Conservation (phyloP, 1,140 invertebrate species). For the Drosophila lacertosa region DNA sequence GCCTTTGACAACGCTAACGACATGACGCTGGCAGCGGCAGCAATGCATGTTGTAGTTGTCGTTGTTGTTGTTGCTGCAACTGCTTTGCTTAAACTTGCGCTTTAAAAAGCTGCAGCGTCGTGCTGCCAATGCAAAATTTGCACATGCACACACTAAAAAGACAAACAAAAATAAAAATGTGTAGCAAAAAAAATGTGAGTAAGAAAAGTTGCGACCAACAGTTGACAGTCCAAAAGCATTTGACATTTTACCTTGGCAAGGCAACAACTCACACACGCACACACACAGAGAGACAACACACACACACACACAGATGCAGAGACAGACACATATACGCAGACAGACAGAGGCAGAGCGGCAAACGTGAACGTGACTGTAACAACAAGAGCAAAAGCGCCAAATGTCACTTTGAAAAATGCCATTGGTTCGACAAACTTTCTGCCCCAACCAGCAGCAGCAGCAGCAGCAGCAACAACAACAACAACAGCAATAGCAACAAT, state of each 20-base stretch:
- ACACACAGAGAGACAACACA: constrained; percentile 17
- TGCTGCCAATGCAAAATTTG: constrained; percentile 32
- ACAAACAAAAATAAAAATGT: constrained; percentile 14
- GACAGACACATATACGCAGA: constrained; percentile 19
- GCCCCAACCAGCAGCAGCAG: constrained; percentile 41
- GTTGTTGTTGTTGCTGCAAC: constrained; percentile 6
- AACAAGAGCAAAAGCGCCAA: constrained; percentile 77
- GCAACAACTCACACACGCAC: constrained; percentile 43
- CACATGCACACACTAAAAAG: constrained; percentile 18
- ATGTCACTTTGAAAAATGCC: constrained; percentile 84
- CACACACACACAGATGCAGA: constrained; percentile 23
- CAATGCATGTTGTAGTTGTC: constrained; percentile 39
- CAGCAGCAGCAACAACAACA: constrained; percentile 6
- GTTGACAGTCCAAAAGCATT: constrained; percentile 83
- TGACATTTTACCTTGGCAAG: constrained; percentile 83
- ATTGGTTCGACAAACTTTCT: constrained; percentile 77
- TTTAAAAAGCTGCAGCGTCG: constrained; percentile 21
- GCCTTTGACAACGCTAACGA: constrained; percentile 57
- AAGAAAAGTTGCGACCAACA: constrained; percentile 74
- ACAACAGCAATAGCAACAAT: constrained; percentile 20
- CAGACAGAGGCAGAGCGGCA: constrained; percentile 39
- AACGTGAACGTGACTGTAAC: constrained; percentile 55
- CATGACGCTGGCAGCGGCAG: constrained; percentile 45
- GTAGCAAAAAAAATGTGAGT: constrained; percentile 26
- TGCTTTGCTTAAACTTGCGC: constrained; percentile 34